Percentiles rank a stretch among this genome's conserved stretches.
phyloP scores from a whole-genome alignment of 2,888 invertebrate genomes.

The Dorcus parallelipipedus region DNA sequence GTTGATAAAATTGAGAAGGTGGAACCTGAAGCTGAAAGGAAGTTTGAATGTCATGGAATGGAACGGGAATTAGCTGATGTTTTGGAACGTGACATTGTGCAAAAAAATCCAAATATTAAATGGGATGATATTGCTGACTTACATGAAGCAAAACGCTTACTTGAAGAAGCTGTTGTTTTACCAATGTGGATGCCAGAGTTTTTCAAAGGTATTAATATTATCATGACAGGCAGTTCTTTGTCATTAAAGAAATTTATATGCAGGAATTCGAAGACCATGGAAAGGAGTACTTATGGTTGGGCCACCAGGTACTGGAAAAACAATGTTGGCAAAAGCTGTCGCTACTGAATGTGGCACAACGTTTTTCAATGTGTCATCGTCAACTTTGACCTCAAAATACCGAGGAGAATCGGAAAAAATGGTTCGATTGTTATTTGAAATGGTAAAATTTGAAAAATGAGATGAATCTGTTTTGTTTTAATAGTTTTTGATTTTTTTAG shows the following conservation, averaged over 20 bases:
- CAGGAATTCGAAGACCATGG: slow-evolving; percentile 93
- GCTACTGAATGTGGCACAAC: slow-evolving; percentile 98
- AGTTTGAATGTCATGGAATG: slow-evolving; percentile 78
- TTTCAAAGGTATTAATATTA: slow-evolving; percentile 69
- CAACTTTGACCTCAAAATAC: slow-evolving; percentile 97
- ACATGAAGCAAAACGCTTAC: slow-evolving; percentile 80
- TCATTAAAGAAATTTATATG: slow-evolving; percentile 14
- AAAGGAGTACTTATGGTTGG: slow-evolving; percentile 95
- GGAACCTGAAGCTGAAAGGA: slow-evolving; percentile 67
- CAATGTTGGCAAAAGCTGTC: slow-evolving; percentile 95
- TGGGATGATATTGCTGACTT: slow-evolving; percentile 95
- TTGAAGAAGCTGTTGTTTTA: slow-evolving; percentile 96
- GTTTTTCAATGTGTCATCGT: slow-evolving; percentile 95
- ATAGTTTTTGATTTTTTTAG: slow-evolving; percentile 50
- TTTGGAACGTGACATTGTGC: slow-evolving; percentile 90
- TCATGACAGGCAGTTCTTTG: neutral
- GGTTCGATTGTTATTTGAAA: slow-evolving; percentile 93
- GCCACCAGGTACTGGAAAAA: slow-evolving; percentile 92
- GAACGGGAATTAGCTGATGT: slow-evolving; percentile 91
- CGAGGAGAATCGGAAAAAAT: slow-evolving; percentile 99
- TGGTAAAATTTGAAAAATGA: slow-evolving; percentile 58
- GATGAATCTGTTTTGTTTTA: slow-evolving; percentile 5
- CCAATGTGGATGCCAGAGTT: slow-evolving; percentile 98
- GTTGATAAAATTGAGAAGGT: slow-evolving; percentile 54
- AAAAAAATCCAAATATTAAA: slow-evolving; percentile 92